These are phyloP conservation scores for Perca fluviatilis DNA, from an alignment of 2,113 vertebrate genomes.

Conservation along the genomic window DNA sequence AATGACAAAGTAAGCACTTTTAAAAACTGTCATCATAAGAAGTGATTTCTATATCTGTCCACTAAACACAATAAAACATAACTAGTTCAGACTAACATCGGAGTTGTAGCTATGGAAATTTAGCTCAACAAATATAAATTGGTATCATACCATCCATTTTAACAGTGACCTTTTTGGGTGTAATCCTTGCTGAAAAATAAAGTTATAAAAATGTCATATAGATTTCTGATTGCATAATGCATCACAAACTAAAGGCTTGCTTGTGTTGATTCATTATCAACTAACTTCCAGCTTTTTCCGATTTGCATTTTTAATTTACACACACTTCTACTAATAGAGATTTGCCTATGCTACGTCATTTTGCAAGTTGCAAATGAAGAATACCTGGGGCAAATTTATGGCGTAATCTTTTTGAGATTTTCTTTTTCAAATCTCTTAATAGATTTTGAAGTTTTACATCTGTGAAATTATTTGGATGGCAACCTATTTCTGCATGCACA, in stretches of 20 bases:
- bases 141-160: background rate
- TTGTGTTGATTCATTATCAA: background rate
- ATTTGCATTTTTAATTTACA: too few species aligned
- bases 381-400: too few species aligned
- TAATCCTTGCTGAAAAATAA: background rate
- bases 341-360: too few species aligned
- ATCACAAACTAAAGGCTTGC: background rate
- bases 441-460: constrained; percentile 11
- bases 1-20: background rate
- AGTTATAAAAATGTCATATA: too few species aligned
- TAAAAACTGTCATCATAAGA: background rate
- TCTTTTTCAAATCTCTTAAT: background rate
- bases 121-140: background rate
- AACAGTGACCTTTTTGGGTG: constrained; percentile 9
- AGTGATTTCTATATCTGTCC: background rate
- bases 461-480: background rate
- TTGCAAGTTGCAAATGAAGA: too few species aligned
- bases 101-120: background rate
- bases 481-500: background rate
- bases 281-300: too few species aligned
- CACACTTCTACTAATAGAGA: too few species aligned
- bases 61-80: background rate
- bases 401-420: background rate
- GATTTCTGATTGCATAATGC: background rate
- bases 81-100: background rate